phyloP scores from a whole-genome alignment of 2,113 vertebrate genomes.

The Microcebus murinus region DNA sequence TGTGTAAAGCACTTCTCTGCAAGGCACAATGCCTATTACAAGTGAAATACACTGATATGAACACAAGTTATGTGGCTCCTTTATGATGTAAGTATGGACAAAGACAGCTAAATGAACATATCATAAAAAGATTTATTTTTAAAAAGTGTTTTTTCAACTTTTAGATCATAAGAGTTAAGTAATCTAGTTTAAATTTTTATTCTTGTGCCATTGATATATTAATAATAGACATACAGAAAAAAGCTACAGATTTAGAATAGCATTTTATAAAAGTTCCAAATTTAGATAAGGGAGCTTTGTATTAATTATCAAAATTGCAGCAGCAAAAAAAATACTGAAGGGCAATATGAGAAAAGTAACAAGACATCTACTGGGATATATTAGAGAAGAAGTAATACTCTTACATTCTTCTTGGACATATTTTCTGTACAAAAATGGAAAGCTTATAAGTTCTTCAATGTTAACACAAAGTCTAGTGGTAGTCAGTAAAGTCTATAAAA shows the following conservation, averaged over 20 bases:
- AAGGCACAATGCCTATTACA: not conserved
- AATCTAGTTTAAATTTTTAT: not conserved
- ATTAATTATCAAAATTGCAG: not conserved
- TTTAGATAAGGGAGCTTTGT: slow-evolving; percentile 25
- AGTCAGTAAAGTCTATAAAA: not conserved
- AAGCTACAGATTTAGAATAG: not conserved
- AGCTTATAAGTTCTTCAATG: not conserved
- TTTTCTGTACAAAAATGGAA: slow-evolving; percentile 4
- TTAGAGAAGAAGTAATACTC: not conserved
- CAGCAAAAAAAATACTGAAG: slow-evolving; percentile 17
- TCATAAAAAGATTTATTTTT: not conserved
- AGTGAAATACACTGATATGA: not conserved
- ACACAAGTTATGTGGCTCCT: not conserved
- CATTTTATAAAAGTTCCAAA: not conserved
- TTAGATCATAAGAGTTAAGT: not conserved
- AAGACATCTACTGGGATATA: not conserved
- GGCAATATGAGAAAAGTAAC: not conserved
- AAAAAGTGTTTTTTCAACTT: not conserved
- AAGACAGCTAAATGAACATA: slow-evolving; percentile 37
- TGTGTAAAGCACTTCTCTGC: slow-evolving; percentile 24
- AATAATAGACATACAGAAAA: not conserved
- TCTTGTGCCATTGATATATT: not conserved
- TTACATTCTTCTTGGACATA: not conserved
- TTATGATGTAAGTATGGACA: not conserved
- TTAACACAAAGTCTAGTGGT: not conserved